phyloP scores from a whole-genome alignment of 1,140 invertebrate genomes.

The Chrysoperla carnea region DNA sequence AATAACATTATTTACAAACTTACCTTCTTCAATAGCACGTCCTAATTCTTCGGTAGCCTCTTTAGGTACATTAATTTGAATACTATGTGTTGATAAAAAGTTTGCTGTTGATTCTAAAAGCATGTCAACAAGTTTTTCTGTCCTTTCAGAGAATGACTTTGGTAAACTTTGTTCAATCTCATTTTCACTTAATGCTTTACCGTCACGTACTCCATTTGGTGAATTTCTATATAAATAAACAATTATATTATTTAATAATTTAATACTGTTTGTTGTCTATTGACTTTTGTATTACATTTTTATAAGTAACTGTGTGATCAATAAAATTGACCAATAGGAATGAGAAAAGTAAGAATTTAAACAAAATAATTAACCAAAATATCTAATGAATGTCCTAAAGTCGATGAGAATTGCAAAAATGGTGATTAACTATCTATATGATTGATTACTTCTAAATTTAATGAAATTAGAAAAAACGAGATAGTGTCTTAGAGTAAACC shows the following conservation, averaged over 20 bases:
- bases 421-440: too few species aligned
- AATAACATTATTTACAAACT: background rate
- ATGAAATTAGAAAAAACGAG: too few species aligned
- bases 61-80: slow-evolving; percentile 37
- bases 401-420: too few species aligned
- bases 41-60: slow-evolving; percentile 28
- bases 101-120: slow-evolving; percentile 30
- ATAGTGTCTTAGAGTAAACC: too few species aligned
- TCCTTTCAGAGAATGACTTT: slow-evolving; percentile 25
- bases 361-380: too few species aligned
- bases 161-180: slow-evolving; percentile 34
- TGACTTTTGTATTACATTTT: background rate
- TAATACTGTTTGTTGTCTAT: background rate
- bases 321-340: background rate
- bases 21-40: slow-evolving; percentile 42
- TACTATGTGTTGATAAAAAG: slow-evolving; percentile 36
- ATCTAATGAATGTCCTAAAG: too few species aligned
- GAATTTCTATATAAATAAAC: slow-evolving; percentile 16
- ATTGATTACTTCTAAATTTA: too few species aligned
- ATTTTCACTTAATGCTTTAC: slow-evolving; percentile 27
- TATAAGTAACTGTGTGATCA: background rate
- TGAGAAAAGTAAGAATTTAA: too few species aligned
- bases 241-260: background rate
- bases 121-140: slow-evolving; percentile 29
- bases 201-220: slow-evolving; percentile 21